phyloP scores from a whole-genome alignment of 2,113 vertebrate genomes.

The Piprites chloris region DNA sequence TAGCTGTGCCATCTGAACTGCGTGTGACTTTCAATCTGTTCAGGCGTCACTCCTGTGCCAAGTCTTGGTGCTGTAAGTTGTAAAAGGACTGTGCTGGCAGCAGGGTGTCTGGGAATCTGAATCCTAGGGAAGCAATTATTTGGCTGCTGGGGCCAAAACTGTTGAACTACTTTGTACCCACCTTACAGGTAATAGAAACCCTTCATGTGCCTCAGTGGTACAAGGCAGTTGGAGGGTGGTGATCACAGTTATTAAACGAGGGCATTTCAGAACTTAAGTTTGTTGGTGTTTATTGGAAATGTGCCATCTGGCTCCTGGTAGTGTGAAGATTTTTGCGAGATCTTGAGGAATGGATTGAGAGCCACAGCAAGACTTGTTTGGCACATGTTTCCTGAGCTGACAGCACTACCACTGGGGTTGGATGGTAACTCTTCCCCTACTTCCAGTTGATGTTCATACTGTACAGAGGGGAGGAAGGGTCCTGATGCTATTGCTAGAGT shows the following conservation, averaged over 20 bases:
- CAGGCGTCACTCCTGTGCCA: not conserved
- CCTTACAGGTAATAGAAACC: not conserved
- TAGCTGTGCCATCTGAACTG: not conserved
- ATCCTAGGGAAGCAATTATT: not conserved
- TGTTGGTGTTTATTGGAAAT: not conserved
- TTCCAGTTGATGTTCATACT: not conserved
- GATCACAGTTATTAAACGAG: not conserved
- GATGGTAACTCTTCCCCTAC: not conserved
- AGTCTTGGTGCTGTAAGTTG: not conserved
- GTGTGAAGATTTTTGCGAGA: not conserved
- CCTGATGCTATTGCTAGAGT: not conserved
- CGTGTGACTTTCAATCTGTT: not conserved
- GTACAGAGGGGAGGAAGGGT: not conserved
- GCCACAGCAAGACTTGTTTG: not conserved
- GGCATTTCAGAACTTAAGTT: not conserved
- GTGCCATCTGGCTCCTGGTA: not conserved
- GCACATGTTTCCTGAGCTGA: not conserved
- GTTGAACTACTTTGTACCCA: not conserved
- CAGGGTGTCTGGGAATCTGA: not conserved
- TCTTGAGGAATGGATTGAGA: not conserved
- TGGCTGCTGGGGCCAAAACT: not conserved
- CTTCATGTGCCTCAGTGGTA: not conserved
- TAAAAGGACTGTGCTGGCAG: not conserved
- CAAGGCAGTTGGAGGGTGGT: not conserved
- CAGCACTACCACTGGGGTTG: not conserved